These are phyloP conservation scores for Dipodomys ordii DNA, from an alignment of 2,113 vertebrate genomes.

Conservation along the genomic window DNA sequence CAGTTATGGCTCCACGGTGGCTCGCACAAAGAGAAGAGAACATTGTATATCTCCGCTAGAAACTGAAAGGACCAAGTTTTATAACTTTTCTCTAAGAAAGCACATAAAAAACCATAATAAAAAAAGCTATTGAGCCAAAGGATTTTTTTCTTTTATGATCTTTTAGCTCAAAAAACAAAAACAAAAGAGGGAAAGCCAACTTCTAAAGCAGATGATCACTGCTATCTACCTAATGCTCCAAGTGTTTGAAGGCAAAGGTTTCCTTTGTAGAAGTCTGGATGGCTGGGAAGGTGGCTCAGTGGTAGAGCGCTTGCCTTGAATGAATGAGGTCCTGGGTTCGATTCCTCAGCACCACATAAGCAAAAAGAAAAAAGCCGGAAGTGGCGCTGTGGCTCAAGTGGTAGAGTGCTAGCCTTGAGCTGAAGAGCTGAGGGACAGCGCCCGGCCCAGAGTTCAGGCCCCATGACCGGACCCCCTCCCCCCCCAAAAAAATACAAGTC, in stretches of 20 bases:
- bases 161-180: conserved; percentile 47
- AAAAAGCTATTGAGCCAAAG: conserved; percentile 70
- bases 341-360: too few relatives aligned
- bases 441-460: too few relatives aligned
- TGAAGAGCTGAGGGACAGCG: too few relatives aligned
- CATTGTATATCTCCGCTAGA: conserved; percentile 66
- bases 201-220: conserved; percentile 60
- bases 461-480: too few relatives aligned
- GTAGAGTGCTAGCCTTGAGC: too few relatives aligned
- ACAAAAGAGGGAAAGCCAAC: neutral
- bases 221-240: conserved; percentile 40
- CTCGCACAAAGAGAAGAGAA: conserved; percentile 73
- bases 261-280: neutral
- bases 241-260: conserved; percentile 20
- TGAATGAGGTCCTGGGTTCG: too few relatives aligned
- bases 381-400: too few relatives aligned
- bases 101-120: conserved; percentile 76
- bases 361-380: too few relatives aligned
- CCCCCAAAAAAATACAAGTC: too few relatives aligned
- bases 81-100: conserved; percentile 79
- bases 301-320: too few relatives aligned
- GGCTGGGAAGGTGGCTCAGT: too few relatives aligned
- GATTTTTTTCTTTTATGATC: conserved; percentile 56
- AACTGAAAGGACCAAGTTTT: conserved; percentile 74
- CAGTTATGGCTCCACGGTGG: conserved; percentile 79